Conservation (phyloP, 2,113 vertebrate species). For the Calidris pygmaea region DNA sequence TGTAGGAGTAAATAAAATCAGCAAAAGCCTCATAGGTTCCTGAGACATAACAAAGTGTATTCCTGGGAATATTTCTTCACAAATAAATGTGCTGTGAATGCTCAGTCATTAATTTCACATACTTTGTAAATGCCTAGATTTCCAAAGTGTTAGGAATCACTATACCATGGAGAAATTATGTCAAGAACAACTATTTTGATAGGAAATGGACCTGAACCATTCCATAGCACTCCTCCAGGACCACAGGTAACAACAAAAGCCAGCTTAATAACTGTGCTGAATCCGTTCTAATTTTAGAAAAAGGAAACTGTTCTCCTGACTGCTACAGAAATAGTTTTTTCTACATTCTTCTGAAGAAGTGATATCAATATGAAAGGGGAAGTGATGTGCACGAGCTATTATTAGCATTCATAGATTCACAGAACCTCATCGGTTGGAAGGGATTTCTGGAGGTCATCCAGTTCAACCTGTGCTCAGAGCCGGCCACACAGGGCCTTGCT, state of each 20-base stretch:
- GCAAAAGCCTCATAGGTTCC: not conserved
- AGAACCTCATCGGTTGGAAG: not conserved
- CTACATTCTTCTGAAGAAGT: not conserved
- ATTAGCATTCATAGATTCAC: not conserved
- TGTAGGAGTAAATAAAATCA: not conserved
- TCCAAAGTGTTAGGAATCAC: not conserved
- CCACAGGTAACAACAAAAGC: not conserved
- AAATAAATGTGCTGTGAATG: not conserved
- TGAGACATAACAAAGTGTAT: not conserved
- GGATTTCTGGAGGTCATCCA: not conserved
- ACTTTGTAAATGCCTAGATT: not conserved
- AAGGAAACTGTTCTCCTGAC: not conserved
- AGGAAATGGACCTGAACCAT: not conserved
- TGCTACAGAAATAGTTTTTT: not conserved
- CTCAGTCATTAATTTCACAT: not conserved
- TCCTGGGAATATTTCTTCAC: not conserved
- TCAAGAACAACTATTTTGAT: not conserved
- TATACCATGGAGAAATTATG: not conserved
- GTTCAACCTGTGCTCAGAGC: not conserved
- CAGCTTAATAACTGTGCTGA: not conserved
- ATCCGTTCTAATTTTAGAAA: not conserved
- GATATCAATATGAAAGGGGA: not conserved
- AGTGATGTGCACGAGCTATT: not conserved
- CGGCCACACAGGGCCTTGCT: accelerated
- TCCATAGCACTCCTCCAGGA: not conserved